These are phyloP conservation scores for Antheraea yamamai DNA, from an alignment of 2,888 invertebrate genomes.

Conservation along the genomic window DNA sequence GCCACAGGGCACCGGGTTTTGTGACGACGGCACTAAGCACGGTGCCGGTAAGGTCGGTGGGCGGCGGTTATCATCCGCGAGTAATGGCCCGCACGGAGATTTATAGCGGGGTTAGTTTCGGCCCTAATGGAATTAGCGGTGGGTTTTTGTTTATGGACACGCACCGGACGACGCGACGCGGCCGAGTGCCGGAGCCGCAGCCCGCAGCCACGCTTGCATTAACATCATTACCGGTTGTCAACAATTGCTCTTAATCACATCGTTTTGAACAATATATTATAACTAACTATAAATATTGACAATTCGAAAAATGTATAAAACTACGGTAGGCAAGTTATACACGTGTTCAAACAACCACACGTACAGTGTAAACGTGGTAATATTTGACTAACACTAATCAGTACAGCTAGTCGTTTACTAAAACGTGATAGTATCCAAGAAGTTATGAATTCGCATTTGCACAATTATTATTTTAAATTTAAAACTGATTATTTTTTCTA, in stretches of 20 bases:
- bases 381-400: no score
- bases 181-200: slow-evolving; percentile 21
- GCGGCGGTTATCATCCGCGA: slow-evolving; percentile 39
- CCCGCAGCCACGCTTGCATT: slow-evolving; percentile 9
- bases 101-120: slow-evolving; percentile 60
- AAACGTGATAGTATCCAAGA: not conserved
- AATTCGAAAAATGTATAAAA: no score
- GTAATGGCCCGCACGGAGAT: slow-evolving; percentile 55
- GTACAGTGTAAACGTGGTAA: not conserved
- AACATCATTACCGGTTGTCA: not conserved
- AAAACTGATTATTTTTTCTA: not conserved
- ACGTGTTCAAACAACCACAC: not conserved
- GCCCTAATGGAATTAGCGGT: slow-evolving; percentile 69
- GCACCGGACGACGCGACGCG: slow-evolving; percentile 39
- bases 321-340: not conserved
- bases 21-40: slow-evolving; percentile 25
- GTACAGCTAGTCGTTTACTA: not conserved
- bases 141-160: slow-evolving; percentile 56
- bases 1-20: slow-evolving; percentile 30
- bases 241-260: slow-evolving; percentile 30
- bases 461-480: not conserved
- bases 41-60: slow-evolving; percentile 17
- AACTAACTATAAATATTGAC: no score
- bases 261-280: not conserved
- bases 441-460: not conserved